A percentile compares a stretch with the other conserved stretches of the same genome.
Conservation (phyloP, 2,797 vertebrate species). For the Huso huso region DNA sequence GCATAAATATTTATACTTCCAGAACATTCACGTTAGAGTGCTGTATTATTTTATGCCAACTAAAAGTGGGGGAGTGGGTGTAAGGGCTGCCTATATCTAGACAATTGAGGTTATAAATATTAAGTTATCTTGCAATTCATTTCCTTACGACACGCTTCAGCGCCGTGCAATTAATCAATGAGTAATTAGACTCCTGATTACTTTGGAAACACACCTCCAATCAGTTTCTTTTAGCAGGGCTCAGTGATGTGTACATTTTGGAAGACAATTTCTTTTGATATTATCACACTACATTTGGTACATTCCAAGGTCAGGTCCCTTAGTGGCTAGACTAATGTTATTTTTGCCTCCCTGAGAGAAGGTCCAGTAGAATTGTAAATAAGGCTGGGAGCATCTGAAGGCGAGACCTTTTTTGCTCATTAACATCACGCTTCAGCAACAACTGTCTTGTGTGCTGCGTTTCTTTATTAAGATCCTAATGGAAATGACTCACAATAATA, state of each 20-base stretch:
- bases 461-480: no score
- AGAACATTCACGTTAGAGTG: no score
- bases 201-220: conserved; percentile 7
- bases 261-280: conserved; percentile 45
- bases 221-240: neutral
- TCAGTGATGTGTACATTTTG: conserved; percentile 35
- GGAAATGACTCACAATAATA: no score
- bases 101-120: no score
- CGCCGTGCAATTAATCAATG: conserved; percentile 7
- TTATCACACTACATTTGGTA: conserved; percentile 43
- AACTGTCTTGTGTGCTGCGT: conserved; percentile 2
- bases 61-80: no score
- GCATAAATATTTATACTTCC: no score
- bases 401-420: conserved; percentile 9
- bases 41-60: no score
- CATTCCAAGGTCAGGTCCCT: conserved; percentile 40
- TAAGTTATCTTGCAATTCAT: no score
- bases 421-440: neutral
- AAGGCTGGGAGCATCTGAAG: conserved; percentile 4
- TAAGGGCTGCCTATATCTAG: no score
- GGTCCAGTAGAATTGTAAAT: conserved; percentile 16
- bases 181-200: neutral
- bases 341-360: conserved; percentile 46
- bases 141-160: no score
- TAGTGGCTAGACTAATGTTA: no score